Evolutionary conservation across 35 echinoderm and acorn worm genomes (phyloP), one percentile per base, ranked within the genome.

Genomic region (Diadema setosum): DNA sequence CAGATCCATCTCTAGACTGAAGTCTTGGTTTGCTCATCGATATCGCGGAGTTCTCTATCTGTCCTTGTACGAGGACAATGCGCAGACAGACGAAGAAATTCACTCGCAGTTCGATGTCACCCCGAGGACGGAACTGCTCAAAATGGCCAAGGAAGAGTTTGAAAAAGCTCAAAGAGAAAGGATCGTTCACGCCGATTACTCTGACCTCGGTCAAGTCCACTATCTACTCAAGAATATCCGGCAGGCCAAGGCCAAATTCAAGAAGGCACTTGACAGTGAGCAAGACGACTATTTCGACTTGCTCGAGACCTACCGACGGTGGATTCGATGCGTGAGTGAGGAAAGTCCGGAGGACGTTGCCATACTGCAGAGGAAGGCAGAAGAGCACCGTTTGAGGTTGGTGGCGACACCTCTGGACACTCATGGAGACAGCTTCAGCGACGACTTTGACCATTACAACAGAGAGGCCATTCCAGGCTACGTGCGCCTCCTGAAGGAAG

Each of bases 241-340:
- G 3, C 82, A 75, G 59, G 94, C 94, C 15, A n/a, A 89, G 1
- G n/a, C 64, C 16, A 59, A 89, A 58, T 96, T 87, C 61, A 84
- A 69, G 29, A 42, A 43, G 46, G 94, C 94, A 0, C 81, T 65
- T n/a, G 81, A 56, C 16, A 88, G 59, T 43, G 70, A 85, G 42
- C 85, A 96, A 45, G 90, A 96, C 56, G 93, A 95, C 43, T 95
- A 83, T 35, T 95, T 81, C 55, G 88, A 95, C 56, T 83, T 84
- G 36, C 25, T 95, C 4, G 60, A 87, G 64, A 95, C 93, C 14
- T 87, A 91, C 40, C 5, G 60, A 39, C 49, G 93, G 37, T 95
- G 93, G 93, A 84, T 46, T 8, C n/a, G 61, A 5, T 95, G 93
- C 46, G 42, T 95, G 15, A 36, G 45, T 17, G 46, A 60, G 23